Evolutionary conservation across 1,140 invertebrate species (phyloP).

Genomic region (Neuroterus valhalla): DNA sequence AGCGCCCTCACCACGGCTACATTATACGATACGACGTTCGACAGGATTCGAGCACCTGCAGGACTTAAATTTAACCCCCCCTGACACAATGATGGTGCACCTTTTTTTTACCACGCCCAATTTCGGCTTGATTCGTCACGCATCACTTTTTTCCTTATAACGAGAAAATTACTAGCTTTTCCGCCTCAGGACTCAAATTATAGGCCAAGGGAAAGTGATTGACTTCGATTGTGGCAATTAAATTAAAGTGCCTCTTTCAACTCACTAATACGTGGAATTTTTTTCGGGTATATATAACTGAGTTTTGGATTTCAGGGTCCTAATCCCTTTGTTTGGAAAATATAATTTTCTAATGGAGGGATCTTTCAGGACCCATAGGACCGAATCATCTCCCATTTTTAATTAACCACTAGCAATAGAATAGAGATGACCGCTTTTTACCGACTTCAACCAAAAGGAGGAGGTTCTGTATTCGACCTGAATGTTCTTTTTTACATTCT

Average conservation of each 20-base stretch:
- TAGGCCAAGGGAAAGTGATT: too few relatives aligned
- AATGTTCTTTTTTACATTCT: too few relatives aligned
- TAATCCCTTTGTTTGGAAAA: background rate
- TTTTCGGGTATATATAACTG: background rate
- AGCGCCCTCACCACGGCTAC: constrained; percentile 7
- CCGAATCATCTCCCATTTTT: too few relatives aligned
- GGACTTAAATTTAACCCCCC: constrained; percentile 22
- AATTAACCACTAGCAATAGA: too few relatives aligned
- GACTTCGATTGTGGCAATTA: background rate
- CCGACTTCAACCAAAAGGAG: too few relatives aligned
- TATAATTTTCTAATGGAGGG: too few relatives aligned
- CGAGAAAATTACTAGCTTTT: constrained; percentile 2
- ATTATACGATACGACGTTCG: constrained; percentile 3
- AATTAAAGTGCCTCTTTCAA: background rate
- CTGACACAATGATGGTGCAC: constrained; percentile 24
- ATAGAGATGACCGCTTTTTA: too few relatives aligned
- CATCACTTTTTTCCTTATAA: background rate
- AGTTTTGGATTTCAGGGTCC: background rate
- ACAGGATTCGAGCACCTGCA: constrained; percentile 24
- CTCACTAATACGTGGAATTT: background rate
- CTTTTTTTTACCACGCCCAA: constrained; percentile 15
- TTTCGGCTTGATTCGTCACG: constrained; percentile 25
- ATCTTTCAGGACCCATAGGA: background rate
- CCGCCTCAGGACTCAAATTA: background rate
- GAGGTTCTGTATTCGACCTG: too few relatives aligned